Evolutionary conservation across 2,888 invertebrate genomes (phyloP).

Genomic region (Leptinotarsa tumamoca): DNA sequence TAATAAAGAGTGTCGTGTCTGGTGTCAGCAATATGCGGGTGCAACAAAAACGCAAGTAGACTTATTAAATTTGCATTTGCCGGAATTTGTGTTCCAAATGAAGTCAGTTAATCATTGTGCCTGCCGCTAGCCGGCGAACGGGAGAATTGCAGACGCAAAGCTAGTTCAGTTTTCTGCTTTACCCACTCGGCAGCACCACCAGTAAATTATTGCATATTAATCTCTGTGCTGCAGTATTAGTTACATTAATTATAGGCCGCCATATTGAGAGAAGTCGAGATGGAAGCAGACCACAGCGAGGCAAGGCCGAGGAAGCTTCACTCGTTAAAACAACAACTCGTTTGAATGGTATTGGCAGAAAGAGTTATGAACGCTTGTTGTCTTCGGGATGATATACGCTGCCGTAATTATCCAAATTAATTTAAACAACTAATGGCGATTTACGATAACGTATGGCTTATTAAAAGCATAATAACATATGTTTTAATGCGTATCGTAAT

Average conservation of each 20-base stretch:
- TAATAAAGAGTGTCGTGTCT: slow-evolving; percentile 42
- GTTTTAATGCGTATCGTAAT: slow-evolving; percentile 60
- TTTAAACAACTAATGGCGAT: slow-evolving; percentile 59
- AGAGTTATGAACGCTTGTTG: slow-evolving; percentile 50
- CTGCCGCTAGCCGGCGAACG: slow-evolving; percentile 55
- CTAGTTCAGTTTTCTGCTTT: slow-evolving; percentile 65
- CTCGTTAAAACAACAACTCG: slow-evolving; percentile 26
- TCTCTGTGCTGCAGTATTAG: slow-evolving; percentile 68
- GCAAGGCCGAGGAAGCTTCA: slow-evolving; percentile 51
- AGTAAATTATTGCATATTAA: slow-evolving; percentile 69
- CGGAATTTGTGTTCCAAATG: slow-evolving; percentile 67
- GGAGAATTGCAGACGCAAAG: slow-evolving; percentile 62
- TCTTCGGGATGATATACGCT: slow-evolving; percentile 45
- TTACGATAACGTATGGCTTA: slow-evolving; percentile 58
- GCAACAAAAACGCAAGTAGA: slow-evolving; percentile 62
- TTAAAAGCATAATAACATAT: slow-evolving; percentile 60
- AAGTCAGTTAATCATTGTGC: slow-evolving; percentile 66
- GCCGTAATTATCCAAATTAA: slow-evolving; percentile 55
- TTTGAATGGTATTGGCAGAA: slow-evolving; percentile 48
- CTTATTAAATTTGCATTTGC: slow-evolving; percentile 68
- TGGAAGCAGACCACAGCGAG: slow-evolving; percentile 57
- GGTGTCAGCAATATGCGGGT: slow-evolving; percentile 42
- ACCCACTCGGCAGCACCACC: slow-evolving; percentile 63
- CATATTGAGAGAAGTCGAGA: slow-evolving; percentile 64
- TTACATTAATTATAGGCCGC: slow-evolving; percentile 67